Evolutionary conservation across 2,797 vertebrate genomes (phyloP), one percentile per base, ranked within the genome.

Genomic region (Falco naumanni): DNA sequence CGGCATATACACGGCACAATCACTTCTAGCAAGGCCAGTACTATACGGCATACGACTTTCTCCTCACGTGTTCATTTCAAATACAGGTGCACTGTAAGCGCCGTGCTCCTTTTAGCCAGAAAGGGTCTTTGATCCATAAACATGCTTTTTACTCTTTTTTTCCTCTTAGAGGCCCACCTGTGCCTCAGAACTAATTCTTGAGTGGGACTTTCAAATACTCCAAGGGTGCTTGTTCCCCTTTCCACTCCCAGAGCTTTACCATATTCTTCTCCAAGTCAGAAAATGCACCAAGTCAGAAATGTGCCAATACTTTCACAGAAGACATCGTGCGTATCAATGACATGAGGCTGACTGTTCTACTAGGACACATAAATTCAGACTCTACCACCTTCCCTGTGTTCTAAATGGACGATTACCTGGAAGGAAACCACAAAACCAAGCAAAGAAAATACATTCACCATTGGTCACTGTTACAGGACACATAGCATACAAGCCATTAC

Each of bases 91-190:
- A 25, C 78, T 68, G 41, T 71, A 66, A 96, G 65, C 1, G 8
- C 75, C 12, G 6, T 33, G 78, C 29, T 93, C 47, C 72, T 94
- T 94, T 95, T 28, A 96, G 69, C 68, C 92, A 95, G 90, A 96
- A 92, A 91, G 87, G 65, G 47, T 85, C 61, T 94, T 94, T 96
- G 93, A 95, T 86, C 91, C 79, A 88, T 75, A 66, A 96, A 82
- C 84, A 53, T 0, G 1, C 72, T 91, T 85, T 95, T 88, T 54
- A 79, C 54, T 79, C 72, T 81, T 94, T 86, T 94, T 18, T 50
- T 94, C 34, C 69, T 88, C 76, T 96, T 39, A 91, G 95, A 93
- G 87, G 72, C 59, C 69, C 26, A 68, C 60, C 76, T 76, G 56
- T 91, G 89, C 76, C 82, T 96, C 74, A 95, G 84, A 96, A 81